Percentiles rank a stretch among this genome's conserved stretches.
Conservation (phyloP, 1,140 invertebrate species). For the Calliphora vicina region DNA sequence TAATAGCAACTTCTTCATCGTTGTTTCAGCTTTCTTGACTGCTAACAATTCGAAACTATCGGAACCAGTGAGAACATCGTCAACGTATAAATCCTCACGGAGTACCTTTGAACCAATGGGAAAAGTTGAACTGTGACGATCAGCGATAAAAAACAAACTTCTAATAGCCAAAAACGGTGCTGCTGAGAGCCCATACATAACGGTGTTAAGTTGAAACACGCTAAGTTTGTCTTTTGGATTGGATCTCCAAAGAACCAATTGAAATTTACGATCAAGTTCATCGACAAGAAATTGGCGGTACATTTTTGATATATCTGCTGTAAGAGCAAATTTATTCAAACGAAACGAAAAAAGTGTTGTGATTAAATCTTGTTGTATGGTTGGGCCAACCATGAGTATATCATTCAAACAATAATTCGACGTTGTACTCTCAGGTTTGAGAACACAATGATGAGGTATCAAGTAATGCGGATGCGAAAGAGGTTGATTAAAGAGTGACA, state of each 20-base stretch:
- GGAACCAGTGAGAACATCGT: conserved; percentile 23
- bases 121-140: no score
- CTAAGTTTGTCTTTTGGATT: background rate
- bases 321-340: conserved; percentile 22
- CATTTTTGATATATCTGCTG: conserved; percentile 36
- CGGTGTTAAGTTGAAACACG: background rate
- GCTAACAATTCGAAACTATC: background rate
- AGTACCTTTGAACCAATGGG: no score
- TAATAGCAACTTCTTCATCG: conserved; percentile 13
- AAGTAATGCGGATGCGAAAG: background rate
- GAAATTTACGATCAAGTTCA: background rate
- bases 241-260: background rate
- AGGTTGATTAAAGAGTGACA: background rate
- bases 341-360: conserved; percentile 31
- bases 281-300: conserved; percentile 33
- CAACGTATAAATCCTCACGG: background rate
- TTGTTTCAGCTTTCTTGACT: background rate
- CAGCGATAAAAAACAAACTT: conserved; percentile 11
- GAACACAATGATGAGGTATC: conserved; percentile 42
- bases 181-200: background rate
- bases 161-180: conserved; percentile 30
- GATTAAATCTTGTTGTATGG: conserved; percentile 45
- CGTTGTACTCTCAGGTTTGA: conserved; percentile 20
- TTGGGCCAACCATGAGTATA: conserved; percentile 42
- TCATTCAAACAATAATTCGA: conserved; percentile 25